These are phyloP conservation scores for Margaritifera margaritifera DNA, from an alignment of 2,888 invertebrate species.

Conservation along the genomic window DNA sequence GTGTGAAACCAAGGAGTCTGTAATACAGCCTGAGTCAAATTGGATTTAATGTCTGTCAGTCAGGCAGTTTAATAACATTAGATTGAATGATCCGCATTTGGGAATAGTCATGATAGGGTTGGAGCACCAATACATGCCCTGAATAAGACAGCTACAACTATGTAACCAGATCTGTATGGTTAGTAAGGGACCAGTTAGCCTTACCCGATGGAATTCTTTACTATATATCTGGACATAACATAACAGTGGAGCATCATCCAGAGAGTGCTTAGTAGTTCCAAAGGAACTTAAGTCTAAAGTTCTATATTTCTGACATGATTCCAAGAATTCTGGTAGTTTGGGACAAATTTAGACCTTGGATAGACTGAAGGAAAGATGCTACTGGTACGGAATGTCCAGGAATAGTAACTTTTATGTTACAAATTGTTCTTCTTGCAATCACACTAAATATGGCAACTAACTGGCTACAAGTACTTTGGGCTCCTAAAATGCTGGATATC, in stretches of 20 bases:
- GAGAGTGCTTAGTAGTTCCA: not conserved
- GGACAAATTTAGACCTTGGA: constrained; percentile 12
- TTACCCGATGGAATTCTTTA: not conserved
- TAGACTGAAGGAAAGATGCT: constrained; percentile 8
- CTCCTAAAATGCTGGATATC: constrained; percentile 86
- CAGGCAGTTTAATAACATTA: too few relatives aligned
- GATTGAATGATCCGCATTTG: not conserved
- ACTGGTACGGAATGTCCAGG: constrained; percentile 16
- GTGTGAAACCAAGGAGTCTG: not conserved
- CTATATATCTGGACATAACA: too few relatives aligned
- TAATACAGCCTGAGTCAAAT: too few relatives aligned
- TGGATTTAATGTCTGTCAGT: too few relatives aligned
- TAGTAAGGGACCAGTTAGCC: not conserved
- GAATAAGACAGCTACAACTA: not conserved
- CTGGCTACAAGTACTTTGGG: not conserved
- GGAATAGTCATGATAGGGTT: constrained; percentile 1
- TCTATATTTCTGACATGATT: constrained; percentile 17
- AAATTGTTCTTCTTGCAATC: constrained; percentile 11
- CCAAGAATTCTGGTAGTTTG: constrained; percentile 7
- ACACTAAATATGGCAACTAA: constrained; percentile 7
- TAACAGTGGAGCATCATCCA: too few relatives aligned
- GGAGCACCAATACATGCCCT: not conserved
- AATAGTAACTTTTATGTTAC: too few relatives aligned
- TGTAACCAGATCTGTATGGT: not conserved
- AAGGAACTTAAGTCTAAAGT: not conserved